phyloP scores from a whole-genome alignment of 2,888 invertebrate species.

The Fissipunctia ypsillon region DNA sequence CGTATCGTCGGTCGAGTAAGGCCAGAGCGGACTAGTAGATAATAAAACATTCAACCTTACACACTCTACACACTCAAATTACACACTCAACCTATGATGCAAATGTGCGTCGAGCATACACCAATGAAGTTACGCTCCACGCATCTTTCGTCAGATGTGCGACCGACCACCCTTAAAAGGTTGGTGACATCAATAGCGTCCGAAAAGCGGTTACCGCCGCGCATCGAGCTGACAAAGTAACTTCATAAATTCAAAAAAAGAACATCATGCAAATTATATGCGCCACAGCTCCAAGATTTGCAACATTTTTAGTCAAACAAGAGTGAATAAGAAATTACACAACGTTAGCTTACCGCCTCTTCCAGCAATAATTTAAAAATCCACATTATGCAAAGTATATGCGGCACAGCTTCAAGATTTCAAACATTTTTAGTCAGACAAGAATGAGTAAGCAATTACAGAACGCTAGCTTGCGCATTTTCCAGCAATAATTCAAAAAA shows the following conservation, averaged over 20 bases:
- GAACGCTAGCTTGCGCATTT: too few relatives aligned
- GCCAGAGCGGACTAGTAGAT: too few relatives aligned
- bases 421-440: slow-evolving; percentile 10
- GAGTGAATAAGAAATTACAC: slow-evolving; percentile 48
- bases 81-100: too few relatives aligned
- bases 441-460: too few relatives aligned
- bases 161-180: too few relatives aligned
- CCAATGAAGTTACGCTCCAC: too few relatives aligned
- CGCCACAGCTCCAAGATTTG: not conserved
- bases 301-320: slow-evolving; percentile 10
- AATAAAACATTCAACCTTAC: too few relatives aligned
- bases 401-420: not conserved
- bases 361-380: slow-evolving; percentile 46
- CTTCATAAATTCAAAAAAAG: not conserved
- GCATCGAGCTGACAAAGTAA: not conserved
- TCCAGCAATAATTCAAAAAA: too few relatives aligned
- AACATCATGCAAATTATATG: slow-evolving; percentile 10
- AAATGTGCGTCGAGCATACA: too few relatives aligned
- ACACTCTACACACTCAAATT: too few relatives aligned
- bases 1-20: too few relatives aligned
- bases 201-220: not conserved
- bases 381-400: slow-evolving; percentile 9
- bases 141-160: too few relatives aligned
- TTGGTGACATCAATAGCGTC: not conserved
- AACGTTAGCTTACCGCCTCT: slow-evolving; percentile 20